These are phyloP conservation scores for Brachyopa scutellaris DNA, from an alignment of 2,888 invertebrate genomes.

Conservation along the genomic window DNA sequence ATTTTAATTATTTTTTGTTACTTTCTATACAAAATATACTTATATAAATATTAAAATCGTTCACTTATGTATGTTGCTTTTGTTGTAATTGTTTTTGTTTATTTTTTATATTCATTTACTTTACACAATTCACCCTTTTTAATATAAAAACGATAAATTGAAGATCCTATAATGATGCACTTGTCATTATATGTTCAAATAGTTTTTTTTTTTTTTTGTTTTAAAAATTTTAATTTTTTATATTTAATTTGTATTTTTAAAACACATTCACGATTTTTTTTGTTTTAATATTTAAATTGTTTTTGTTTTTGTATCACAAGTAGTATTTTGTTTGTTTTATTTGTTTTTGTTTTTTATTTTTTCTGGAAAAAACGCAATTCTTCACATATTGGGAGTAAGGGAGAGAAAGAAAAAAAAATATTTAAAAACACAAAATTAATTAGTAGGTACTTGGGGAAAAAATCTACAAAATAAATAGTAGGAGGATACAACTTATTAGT, in stretches of 20 bases:
- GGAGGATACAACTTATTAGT: slow-evolving; percentile 17
- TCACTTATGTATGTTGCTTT: slow-evolving; percentile 63
- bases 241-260: slow-evolving; percentile 59
- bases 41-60: slow-evolving; percentile 72
- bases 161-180: slow-evolving; percentile 67
- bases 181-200: slow-evolving; percentile 64
- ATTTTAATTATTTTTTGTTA: slow-evolving; percentile 52
- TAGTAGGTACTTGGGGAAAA: background rate
- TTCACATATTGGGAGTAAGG: slow-evolving; percentile 16
- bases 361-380: slow-evolving; percentile 60
- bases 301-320: slow-evolving; percentile 66
- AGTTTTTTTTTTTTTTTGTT: slow-evolving; percentile 46
- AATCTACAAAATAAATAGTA: slow-evolving; percentile 5
- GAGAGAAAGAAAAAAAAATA: slow-evolving; percentile 1
- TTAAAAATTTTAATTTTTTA: slow-evolving; percentile 43
- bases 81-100: slow-evolving; percentile 36
- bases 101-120: slow-evolving; percentile 42
- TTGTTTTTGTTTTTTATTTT: slow-evolving; percentile 26
- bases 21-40: slow-evolving; percentile 73
- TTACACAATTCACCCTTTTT: slow-evolving; percentile 71
- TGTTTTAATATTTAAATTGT: slow-evolving; percentile 62
- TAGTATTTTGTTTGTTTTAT: slow-evolving; percentile 42
- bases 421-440: background rate
- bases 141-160: slow-evolving; percentile 73
- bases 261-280: slow-evolving; percentile 64